Evolutionary conservation across 2,113 vertebrate genomes (phyloP).

Genomic region (Phylloscopus trochilus): DNA sequence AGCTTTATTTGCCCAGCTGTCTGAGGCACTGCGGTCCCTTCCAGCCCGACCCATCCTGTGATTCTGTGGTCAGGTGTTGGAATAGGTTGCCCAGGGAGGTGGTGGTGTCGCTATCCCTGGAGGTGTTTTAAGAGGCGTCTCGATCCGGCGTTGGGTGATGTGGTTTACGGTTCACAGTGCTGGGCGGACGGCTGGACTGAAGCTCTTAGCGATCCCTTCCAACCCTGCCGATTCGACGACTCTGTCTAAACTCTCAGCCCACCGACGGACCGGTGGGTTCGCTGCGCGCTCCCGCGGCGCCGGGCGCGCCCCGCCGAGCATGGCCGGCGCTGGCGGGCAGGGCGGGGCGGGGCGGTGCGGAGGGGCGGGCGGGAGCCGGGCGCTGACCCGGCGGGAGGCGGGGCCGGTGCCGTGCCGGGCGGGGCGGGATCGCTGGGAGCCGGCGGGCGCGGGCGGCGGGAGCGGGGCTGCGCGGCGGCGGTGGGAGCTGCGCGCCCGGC

Average conservation of each 20-base stretch:
- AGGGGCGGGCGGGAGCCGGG: background rate
- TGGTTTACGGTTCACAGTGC: background rate
- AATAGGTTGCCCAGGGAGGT: no score
- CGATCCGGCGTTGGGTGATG: background rate
- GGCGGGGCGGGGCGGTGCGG: no score
- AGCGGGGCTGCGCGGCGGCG: no score
- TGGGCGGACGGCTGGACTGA: no score
- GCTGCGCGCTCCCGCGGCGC: fast-evolving
- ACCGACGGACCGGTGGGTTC: fast-evolving
- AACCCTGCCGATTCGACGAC: fast-evolving
- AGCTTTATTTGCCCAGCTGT: background rate
- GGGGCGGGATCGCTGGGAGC: background rate
- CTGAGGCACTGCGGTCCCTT: background rate
- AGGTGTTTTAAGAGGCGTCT: background rate
- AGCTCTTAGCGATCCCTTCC: no score
- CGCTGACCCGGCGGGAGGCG: background rate
- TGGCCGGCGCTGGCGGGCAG: background rate
- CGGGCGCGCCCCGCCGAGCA: background rate
- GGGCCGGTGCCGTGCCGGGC: background rate
- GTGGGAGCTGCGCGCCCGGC: no score
- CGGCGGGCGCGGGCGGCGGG: background rate
- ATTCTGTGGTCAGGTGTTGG: background rate
- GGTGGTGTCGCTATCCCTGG: background rate
- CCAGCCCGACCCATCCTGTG: no score
- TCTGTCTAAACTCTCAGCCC: fast-evolving